Conservation (phyloP, 2,888 invertebrate genomes). For the Unio pictorum region DNA sequence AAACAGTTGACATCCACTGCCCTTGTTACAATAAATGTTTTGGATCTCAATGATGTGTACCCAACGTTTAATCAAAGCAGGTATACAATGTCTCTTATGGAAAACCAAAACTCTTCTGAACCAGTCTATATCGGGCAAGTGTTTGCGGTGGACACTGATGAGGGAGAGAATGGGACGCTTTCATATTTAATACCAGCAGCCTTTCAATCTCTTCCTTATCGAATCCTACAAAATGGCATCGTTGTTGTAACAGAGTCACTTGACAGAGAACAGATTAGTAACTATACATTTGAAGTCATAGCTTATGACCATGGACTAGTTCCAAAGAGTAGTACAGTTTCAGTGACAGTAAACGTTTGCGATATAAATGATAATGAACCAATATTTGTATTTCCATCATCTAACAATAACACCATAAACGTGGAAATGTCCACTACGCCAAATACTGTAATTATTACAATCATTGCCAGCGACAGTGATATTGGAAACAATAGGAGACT, state of each 20-base stretch:
- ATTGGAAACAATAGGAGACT: conserved; percentile 31
- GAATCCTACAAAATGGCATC: conserved; percentile 43
- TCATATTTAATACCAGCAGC: conserved; percentile 29
- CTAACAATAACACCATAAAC: conserved; percentile 42
- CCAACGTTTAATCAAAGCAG: conserved; percentile 36
- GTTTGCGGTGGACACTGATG: conserved; percentile 38
- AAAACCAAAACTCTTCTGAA: conserved; percentile 32
- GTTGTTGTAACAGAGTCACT: conserved; percentile 38
- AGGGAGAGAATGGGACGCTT: conserved; percentile 43
- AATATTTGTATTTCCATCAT: conserved; percentile 48
- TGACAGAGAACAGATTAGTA: conserved; percentile 44
- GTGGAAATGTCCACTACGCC: conserved; percentile 37
- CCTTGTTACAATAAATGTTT: conserved; percentile 26
- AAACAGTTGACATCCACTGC: conserved; percentile 21
- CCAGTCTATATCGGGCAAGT: conserved; percentile 28
- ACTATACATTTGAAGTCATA: conserved; percentile 40
- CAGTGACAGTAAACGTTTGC: conserved; percentile 42
- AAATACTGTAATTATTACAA: conserved; percentile 24
- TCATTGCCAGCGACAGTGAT: conserved; percentile 37
- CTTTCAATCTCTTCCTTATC: conserved; percentile 35
- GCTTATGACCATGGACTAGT: conserved; percentile 49
- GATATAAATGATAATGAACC: conserved; percentile 59
- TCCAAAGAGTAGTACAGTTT: conserved; percentile 34
- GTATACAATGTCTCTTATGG: conserved; percentile 36
- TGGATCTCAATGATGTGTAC: conserved; percentile 40